Evolutionary conservation across 2,888 invertebrate genomes (phyloP).

Genomic region (Catocala fraxini): DNA sequence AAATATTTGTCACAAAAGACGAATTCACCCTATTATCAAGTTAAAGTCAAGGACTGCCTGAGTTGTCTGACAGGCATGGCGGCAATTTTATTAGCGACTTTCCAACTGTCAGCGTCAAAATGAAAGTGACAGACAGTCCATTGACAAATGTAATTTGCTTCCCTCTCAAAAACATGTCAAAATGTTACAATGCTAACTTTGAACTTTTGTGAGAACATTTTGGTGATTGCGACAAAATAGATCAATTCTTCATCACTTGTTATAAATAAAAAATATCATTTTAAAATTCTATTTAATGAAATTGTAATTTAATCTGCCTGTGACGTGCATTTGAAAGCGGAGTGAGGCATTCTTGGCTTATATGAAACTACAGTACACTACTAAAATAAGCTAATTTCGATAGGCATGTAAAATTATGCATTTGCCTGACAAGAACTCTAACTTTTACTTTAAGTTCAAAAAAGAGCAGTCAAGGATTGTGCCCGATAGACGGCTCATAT

Average conservation of each 20-base stretch:
- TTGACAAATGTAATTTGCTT: slow-evolving; percentile 18
- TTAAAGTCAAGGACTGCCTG: background rate
- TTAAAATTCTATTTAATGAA: no score
- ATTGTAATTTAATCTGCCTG: no score
- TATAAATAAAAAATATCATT: no score
- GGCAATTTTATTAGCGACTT: slow-evolving; percentile 8
- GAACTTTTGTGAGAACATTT: slow-evolving; percentile 10
- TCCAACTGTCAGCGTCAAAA: slow-evolving; percentile 10
- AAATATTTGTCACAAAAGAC: slow-evolving; percentile 8
- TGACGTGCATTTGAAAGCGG: no score
- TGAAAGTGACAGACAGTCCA: slow-evolving; percentile 14
- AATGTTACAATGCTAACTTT: slow-evolving; percentile 10
- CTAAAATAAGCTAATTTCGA: no score
- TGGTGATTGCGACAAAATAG: background rate
- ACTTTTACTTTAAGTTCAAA: no score
- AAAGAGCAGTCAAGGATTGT: no score
- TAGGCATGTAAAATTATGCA: no score
- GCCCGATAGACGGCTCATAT: no score
- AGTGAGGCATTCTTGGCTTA: no score
- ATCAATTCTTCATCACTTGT: background rate
- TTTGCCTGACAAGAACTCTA: no score
- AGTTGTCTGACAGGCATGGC: background rate
- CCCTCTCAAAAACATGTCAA: slow-evolving; percentile 1
- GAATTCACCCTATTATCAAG: slow-evolving; percentile 11
- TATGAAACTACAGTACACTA: no score